Percentiles rank a stretch among this genome's conserved stretches.
Conservation (phyloP, 2,797 vertebrate genomes). For the Poecile montanus region DNA sequence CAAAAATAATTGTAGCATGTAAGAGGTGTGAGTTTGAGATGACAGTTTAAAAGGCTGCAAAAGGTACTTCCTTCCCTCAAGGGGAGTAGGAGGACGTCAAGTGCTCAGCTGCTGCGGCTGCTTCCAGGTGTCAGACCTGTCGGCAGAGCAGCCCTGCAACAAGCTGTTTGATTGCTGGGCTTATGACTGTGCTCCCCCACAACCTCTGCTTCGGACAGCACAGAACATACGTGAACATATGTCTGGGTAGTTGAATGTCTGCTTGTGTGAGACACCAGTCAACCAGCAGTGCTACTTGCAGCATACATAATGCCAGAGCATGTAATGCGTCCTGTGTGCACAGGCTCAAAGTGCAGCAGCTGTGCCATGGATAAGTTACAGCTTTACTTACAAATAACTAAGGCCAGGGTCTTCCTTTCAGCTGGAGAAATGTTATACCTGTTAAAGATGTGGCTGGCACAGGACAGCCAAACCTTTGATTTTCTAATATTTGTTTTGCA, state of each 20-base stretch:
- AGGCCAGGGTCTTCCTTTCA: neutral
- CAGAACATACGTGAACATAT: rapidly evolving
- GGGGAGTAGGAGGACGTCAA: neutral
- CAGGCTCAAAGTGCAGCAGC: neutral
- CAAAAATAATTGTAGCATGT: neutral
- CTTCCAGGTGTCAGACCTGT: neutral
- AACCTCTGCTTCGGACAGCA: neutral
- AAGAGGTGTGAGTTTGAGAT: neutral
- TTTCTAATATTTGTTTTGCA: neutral
- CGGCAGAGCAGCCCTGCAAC: neutral
- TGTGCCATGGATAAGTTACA: neutral
- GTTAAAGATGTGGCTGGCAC: neutral
- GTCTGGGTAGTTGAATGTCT: too few species aligned
- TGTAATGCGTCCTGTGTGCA: neutral
- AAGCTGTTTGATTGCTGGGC: neutral
- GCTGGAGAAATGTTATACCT: neutral
- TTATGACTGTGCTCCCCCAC: rapidly evolving
- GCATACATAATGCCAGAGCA: rapidly evolving
- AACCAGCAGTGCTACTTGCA: neutral
- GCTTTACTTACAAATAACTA: neutral
- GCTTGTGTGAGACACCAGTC: neutral
- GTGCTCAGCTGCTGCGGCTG: neutral
- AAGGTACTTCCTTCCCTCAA: neutral
- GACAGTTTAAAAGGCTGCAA: neutral
- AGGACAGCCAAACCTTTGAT: neutral